A percentile compares a stretch with the other conserved stretches of the same genome.
These are phyloP conservation scores for Idaea straminata DNA, from an alignment of 2,888 invertebrate genomes.

Conservation along the genomic window DNA sequence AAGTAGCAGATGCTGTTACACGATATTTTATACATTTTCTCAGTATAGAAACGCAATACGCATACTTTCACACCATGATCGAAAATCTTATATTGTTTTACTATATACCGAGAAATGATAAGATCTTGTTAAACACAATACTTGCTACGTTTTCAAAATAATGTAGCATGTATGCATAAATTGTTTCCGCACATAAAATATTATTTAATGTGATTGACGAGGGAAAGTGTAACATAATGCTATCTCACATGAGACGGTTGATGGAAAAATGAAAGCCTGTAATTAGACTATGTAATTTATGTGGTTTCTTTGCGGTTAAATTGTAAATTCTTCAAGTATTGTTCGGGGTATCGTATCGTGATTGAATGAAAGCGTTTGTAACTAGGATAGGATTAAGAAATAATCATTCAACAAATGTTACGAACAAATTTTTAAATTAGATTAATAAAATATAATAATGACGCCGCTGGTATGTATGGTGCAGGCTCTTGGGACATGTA, in stretches of 20 bases:
- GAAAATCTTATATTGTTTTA: neutral
- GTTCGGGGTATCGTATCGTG: constrained; percentile 14
- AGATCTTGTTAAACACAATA: neutral
- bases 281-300: constrained; percentile 48
- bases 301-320: constrained; percentile 40
- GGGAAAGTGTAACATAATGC: constrained; percentile 21
- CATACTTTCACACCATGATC: neutral
- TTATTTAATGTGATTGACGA: constrained; percentile 12
- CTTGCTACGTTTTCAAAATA: neutral
- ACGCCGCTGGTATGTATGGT: too few relatives aligned
- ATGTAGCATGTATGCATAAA: neutral
- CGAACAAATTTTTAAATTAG: neutral
- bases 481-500: too few relatives aligned
- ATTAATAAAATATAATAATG: too few relatives aligned
- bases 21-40: neutral
- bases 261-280: constrained; percentile 49
- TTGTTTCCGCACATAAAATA: constrained; percentile 8
- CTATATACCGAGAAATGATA: neutral
- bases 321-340: constrained; percentile 33
- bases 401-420: neutral
- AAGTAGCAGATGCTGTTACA: neutral
- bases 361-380: constrained; percentile 6
- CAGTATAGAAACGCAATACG: neutral
- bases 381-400: neutral
- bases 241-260: constrained; percentile 28